These are phyloP conservation scores for Nibea albiflora DNA, from an alignment of 2,113 vertebrate genomes.

Conservation along the genomic window DNA sequence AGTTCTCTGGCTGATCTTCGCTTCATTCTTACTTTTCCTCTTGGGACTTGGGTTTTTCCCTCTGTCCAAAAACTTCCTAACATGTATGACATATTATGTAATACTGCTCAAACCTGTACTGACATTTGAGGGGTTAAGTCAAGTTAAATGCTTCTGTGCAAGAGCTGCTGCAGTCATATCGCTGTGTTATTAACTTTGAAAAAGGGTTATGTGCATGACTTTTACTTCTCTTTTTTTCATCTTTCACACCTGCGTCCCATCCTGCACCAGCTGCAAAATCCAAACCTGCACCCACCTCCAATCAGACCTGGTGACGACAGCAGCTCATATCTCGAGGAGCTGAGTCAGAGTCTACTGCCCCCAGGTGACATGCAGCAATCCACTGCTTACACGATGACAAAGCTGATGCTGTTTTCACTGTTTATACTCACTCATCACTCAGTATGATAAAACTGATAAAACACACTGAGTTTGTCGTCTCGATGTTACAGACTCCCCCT, in stretches of 20 bases:
- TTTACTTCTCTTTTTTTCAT: neutral
- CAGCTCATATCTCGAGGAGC: conserved; percentile 13
- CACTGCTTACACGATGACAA: neutral
- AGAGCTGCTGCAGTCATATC: neutral
- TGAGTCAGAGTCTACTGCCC: conserved; percentile 50
- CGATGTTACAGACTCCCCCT: conserved; percentile 14
- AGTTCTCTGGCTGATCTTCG: neutral
- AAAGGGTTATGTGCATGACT: neutral
- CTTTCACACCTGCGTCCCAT: neutral
- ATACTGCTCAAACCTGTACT: neutral
- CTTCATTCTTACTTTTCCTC: neutral
- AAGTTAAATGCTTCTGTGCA: neutral
- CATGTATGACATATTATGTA: neutral
- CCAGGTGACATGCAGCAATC: conserved; percentile 35
- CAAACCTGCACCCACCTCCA: neutral
- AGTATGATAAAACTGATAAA: too few species aligned
- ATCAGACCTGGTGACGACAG: neutral
- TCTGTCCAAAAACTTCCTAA: neutral
- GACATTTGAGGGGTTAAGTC: too few species aligned
- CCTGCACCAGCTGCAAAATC: neutral
- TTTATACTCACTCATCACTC: neutral
- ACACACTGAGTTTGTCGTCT: neutral
- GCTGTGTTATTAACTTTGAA: neutral
- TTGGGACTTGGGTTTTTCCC: neutral
- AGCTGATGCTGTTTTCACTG: neutral